phyloP scores from a whole-genome alignment of 2,888 invertebrate species.

The Caprella mutica region DNA sequence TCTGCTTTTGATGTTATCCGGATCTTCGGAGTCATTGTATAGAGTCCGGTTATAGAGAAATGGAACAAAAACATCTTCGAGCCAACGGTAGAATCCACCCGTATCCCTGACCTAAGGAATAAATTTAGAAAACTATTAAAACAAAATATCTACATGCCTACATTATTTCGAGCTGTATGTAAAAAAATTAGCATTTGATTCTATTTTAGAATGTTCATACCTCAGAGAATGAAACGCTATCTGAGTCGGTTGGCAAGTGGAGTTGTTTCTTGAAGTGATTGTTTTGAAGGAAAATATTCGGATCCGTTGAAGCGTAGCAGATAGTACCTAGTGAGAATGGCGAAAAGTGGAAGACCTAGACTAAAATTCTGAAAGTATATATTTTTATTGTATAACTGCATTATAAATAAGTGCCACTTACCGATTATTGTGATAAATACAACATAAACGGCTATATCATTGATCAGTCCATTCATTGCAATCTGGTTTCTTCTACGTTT shows the following conservation, averaged over 20 bases:
- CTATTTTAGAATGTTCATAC: not conserved
- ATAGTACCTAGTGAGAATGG: slow-evolving; percentile 43
- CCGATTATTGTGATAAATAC: slow-evolving; percentile 19
- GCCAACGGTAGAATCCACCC: slow-evolving; percentile 20
- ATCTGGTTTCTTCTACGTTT: slow-evolving; percentile 14
- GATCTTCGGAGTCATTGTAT: slow-evolving; percentile 15
- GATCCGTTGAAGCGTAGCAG: slow-evolving; percentile 42
- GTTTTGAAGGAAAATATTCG: slow-evolving; percentile 40
- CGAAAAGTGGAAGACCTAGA: slow-evolving; percentile 43
- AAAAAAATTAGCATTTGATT: not conserved
- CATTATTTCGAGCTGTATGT: not conserved
- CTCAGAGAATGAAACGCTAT: slow-evolving; percentile 8
- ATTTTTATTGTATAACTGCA: not conserved
- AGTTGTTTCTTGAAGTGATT: slow-evolving; percentile 39
- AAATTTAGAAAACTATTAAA: not conserved
- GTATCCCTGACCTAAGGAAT: not conserved
- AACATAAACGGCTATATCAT: slow-evolving; percentile 20
- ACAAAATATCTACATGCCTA: not conserved
- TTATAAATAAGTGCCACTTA: not conserved
- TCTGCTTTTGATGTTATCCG: slow-evolving; percentile 15
- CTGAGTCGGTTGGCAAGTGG: not conserved
- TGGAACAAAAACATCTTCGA: slow-evolving; percentile 10
- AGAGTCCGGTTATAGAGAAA: slow-evolving; percentile 15
- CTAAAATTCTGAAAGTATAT: no score
- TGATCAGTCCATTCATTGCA: slow-evolving; percentile 25